phyloP scores from a whole-genome alignment of 1,140 invertebrate species.

The Grapholita molesta region DNA sequence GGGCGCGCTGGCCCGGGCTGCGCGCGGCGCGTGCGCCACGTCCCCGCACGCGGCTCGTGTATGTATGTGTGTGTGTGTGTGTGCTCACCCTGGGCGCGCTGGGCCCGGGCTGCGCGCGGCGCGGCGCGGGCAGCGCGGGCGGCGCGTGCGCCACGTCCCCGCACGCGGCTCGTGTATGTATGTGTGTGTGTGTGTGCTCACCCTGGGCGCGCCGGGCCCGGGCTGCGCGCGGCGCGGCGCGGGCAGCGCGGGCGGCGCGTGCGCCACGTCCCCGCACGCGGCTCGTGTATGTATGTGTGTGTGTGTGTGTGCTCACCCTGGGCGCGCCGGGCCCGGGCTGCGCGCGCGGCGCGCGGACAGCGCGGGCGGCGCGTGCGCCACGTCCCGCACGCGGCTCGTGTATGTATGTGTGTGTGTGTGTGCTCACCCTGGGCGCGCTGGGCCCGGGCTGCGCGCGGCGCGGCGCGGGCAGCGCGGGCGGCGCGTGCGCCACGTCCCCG shows the following conservation, averaged over 20 bases:
- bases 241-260: too few relatives aligned
- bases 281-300: too few relatives aligned
- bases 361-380: too few relatives aligned
- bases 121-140: slow-evolving; percentile 79
- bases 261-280: too few relatives aligned
- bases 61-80: background rate
- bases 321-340: too few relatives aligned
- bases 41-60: slow-evolving; percentile 79
- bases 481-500: slow-evolving; percentile 79
- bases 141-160: slow-evolving; percentile 82
- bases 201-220: too few relatives aligned
- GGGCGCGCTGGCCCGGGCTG: too few relatives aligned
- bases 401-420: background rate
- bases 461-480: slow-evolving; percentile 74
- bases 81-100: background rate
- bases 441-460: slow-evolving; percentile 38
- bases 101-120: slow-evolving; percentile 42
- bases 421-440: background rate
- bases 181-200: too few relatives aligned
- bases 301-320: too few relatives aligned
- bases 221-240: slow-evolving; percentile 65
- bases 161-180: too few relatives aligned
- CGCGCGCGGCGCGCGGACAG: slow-evolving; percentile 77
- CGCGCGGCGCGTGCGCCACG: too few relatives aligned
- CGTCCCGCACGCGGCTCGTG: slow-evolving; percentile 79